Evolutionary conservation across 2,113 vertebrate genomes (phyloP).

Genomic region (Brachyhypopomus occidentalis): DNA sequence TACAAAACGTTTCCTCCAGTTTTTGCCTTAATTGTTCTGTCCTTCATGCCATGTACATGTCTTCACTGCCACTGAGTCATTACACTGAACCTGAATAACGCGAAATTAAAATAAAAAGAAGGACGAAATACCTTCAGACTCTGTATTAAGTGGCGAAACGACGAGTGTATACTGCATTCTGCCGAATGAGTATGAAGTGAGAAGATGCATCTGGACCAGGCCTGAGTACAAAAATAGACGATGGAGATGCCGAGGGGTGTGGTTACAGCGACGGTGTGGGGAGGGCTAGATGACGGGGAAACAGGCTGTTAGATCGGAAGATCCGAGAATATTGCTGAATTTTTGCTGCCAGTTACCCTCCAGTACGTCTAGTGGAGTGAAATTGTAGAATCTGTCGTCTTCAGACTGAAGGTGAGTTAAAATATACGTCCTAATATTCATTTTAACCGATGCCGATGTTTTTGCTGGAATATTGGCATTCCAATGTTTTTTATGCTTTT

Average conservation of each 20-base stretch:
- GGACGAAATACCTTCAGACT: no score
- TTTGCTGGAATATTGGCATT: not conserved
- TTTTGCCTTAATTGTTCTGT: no score
- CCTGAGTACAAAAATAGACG: not conserved
- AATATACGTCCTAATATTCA: not conserved
- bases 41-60: no score
- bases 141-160: no score
- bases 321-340: constrained; percentile 52
- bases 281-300: constrained; percentile 36
- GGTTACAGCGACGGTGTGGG: constrained; percentile 24
- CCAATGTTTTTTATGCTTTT: no score
- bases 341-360: constrained; percentile 29
- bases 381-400: not conserved
- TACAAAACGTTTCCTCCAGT: no score
- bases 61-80: no score
- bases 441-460: not conserved
- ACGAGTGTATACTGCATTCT: no score
- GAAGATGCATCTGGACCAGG: no score
- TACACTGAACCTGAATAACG: no score
- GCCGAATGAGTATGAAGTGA: no score
- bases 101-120: no score
- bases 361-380: not conserved
- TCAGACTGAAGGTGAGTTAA: constrained; percentile 5
- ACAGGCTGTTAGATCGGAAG: constrained; percentile 62
- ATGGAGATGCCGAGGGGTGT: constrained; percentile 55